phyloP scores from a whole-genome alignment of 2,113 vertebrate genomes.

The Heterotis niloticus region DNA sequence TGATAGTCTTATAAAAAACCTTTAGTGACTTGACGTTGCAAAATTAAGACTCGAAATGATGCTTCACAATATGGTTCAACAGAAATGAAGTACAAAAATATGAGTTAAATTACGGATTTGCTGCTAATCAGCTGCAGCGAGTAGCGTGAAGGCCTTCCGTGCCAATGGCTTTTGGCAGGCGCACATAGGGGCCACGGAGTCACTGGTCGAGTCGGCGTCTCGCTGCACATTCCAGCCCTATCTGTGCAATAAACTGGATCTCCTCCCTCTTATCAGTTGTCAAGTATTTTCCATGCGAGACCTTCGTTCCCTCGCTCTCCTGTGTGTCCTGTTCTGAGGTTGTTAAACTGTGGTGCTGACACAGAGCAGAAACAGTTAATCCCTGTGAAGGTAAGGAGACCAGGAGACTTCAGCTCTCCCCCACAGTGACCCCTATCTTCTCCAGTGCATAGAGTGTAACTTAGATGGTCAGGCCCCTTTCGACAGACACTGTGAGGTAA shows the following conservation, averaged over 20 bases:
- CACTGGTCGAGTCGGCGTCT: conserved; percentile 63
- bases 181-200: conserved; percentile 61
- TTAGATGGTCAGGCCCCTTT: conserved; percentile 51
- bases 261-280: conserved; percentile 71
- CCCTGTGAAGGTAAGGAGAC: conserved; percentile 61
- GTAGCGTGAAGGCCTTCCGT: conserved; percentile 43
- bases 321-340: conserved; percentile 36
- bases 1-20: not conserved
- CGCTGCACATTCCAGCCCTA: conserved; percentile 68
- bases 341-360: conserved; percentile 43
- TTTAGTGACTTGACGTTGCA: too few species aligned
- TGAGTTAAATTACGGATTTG: not conserved
- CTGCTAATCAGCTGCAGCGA: not conserved
- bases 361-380: conserved; percentile 64
- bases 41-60: not conserved
- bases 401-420: conserved; percentile 44
- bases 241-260: conserved; percentile 76
- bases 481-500: conserved; percentile 30
- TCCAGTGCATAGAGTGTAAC: conserved; percentile 48
- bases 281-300: conserved; percentile 68
- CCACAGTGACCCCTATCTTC: not conserved
- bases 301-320: conserved; percentile 27
- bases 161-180: conserved; percentile 64
- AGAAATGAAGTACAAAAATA: not conserved
- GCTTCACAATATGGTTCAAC: not conserved